These are phyloP conservation scores for Hylyphantes graminicola DNA, from an alignment of 1,140 invertebrate genomes.

Conservation along the genomic window DNA sequence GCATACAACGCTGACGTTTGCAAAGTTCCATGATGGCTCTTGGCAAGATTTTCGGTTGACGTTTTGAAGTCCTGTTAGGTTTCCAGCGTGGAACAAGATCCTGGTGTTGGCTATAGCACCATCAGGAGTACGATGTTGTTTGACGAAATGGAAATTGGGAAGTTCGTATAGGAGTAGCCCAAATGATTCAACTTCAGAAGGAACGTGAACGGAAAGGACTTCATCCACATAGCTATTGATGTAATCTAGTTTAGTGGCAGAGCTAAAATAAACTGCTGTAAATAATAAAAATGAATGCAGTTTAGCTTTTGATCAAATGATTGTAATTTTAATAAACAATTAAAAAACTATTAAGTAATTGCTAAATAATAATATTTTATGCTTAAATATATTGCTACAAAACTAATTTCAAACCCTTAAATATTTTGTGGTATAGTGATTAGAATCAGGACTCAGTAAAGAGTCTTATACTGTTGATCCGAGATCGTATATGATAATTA, in stretches of 20 bases:
- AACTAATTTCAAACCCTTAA: too few relatives aligned
- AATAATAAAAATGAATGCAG: neutral
- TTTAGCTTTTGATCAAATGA: too few relatives aligned
- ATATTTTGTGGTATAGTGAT: too few relatives aligned
- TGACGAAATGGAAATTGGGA: constrained; percentile 14
- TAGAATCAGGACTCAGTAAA: too few relatives aligned
- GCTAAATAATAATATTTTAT: too few relatives aligned
- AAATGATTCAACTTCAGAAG: constrained; percentile 3
- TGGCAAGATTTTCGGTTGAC: constrained; percentile 19
- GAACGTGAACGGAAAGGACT: constrained; percentile 3
- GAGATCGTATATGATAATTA: too few relatives aligned
- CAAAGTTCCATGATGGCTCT: constrained; percentile 2
- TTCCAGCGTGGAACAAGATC: constrained; percentile 14
- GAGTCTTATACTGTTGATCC: too few relatives aligned
- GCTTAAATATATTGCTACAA: too few relatives aligned
- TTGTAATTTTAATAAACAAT: too few relatives aligned
- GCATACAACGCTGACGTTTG: constrained; percentile 18
- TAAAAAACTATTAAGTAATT: too few relatives aligned
- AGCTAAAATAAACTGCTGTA: neutral
- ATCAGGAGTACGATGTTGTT: constrained; percentile 21
- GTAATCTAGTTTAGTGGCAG: neutral
- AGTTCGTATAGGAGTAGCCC: constrained; percentile 3
- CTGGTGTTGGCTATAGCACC: constrained; percentile 4
- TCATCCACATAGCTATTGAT: constrained; percentile 24
- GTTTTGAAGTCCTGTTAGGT: constrained; percentile 23